These are phyloP conservation scores for Cochlearius cochlearius DNA, from an alignment of 2,113 vertebrate species.

Conservation along the genomic window DNA sequence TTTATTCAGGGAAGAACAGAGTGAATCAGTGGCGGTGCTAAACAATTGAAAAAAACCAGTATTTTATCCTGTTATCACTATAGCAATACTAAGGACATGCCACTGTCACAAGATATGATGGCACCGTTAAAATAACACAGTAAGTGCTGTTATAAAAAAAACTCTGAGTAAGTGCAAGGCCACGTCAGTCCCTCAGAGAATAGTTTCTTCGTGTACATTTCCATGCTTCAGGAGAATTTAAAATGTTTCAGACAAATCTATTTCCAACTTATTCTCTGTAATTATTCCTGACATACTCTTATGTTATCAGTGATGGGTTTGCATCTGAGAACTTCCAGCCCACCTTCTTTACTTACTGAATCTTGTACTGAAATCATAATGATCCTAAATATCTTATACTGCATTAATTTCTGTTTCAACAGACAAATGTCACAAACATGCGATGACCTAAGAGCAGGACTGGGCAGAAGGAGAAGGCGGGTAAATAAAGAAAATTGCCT, in stretches of 20 bases:
- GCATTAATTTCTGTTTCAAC: neutral
- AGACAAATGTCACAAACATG: rapidly evolving
- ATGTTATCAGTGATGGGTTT: neutral
- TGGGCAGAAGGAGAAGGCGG: neutral
- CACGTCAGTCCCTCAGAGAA: neutral
- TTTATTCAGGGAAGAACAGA: neutral
- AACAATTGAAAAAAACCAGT: neutral
- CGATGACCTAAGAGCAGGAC: neutral
- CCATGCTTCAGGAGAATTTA: neutral
- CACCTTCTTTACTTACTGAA: neutral
- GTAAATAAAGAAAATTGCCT: neutral
- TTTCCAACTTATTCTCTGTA: neutral
- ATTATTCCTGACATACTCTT: neutral
- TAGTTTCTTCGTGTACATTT: neutral
- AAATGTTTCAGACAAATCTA: conserved; percentile 11
- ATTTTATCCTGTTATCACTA: neutral
- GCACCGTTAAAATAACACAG: neutral
- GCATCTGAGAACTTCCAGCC: neutral
- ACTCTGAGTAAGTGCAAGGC: neutral
- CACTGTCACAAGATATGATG: neutral
- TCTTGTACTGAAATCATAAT: neutral
- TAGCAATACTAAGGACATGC: neutral
- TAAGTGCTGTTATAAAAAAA: conserved; percentile 16
- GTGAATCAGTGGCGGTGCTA: neutral
- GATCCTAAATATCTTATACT: neutral